phyloP scores from a whole-genome alignment of 2,113 vertebrate species.

The Labeo rohita region DNA sequence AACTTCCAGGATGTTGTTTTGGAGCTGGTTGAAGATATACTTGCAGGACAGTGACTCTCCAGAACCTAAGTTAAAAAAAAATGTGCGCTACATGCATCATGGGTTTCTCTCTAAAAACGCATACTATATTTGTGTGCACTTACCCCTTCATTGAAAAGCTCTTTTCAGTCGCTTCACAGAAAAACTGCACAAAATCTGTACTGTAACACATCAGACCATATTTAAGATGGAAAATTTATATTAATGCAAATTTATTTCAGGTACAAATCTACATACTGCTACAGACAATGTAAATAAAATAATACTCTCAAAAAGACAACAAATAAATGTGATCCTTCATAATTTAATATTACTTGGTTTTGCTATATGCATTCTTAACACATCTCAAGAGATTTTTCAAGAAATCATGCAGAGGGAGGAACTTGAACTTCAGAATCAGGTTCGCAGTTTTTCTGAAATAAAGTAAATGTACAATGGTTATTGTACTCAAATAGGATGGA shows the following conservation, averaged over 20 bases:
- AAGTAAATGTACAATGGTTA: background rate
- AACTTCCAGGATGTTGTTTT: too few species aligned
- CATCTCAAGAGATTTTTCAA: background rate
- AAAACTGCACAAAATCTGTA: background rate
- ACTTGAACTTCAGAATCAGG: too few species aligned
- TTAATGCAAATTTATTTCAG: background rate
- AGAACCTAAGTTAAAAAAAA: too few species aligned
- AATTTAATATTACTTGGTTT: background rate
- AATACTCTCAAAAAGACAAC: background rate
- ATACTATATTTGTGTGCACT: too few species aligned
- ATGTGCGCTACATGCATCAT: too few species aligned
- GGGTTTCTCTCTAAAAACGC: too few species aligned
- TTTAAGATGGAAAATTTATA: background rate
- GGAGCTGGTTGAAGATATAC: too few species aligned
- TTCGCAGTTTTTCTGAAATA: constrained; percentile 41
- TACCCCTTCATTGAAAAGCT: too few species aligned
- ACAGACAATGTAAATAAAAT: background rate
- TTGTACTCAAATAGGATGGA: background rate
- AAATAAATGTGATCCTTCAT: constrained; percentile 30
- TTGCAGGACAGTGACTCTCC: too few species aligned
- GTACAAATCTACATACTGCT: background rate
- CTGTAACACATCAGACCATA: background rate
- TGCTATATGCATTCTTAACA: rapidly evolving
- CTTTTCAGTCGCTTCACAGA: background rate
- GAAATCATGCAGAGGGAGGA: background rate